These are phyloP conservation scores for Bufo bufo DNA, from an alignment of 2,113 vertebrate species.

Conservation along the genomic window DNA sequence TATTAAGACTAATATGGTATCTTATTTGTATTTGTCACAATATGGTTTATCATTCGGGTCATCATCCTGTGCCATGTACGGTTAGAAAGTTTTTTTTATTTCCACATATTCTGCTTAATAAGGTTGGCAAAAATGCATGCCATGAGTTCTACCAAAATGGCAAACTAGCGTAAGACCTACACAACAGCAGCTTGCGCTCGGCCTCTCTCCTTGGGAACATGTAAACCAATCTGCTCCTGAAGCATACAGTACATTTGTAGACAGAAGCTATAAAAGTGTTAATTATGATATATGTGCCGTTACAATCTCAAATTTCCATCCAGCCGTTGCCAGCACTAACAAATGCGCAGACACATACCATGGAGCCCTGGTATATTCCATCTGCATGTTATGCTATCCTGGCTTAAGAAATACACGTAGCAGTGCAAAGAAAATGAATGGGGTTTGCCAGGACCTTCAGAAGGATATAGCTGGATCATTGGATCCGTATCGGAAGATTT, in stretches of 20 bases:
- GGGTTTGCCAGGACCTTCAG: background rate
- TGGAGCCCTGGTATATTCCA: slow-evolving; percentile 15
- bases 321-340: slow-evolving; percentile 30
- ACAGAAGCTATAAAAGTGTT: slow-evolving; percentile 35
- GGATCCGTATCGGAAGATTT: too few species aligned
- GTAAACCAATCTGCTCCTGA: slow-evolving; percentile 37
- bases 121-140: slow-evolving; percentile 9
- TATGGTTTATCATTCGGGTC: background rate
- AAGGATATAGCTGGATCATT: too few species aligned
- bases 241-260: slow-evolving; percentile 16
- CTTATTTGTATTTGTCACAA: background rate
- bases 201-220: slow-evolving; percentile 25
- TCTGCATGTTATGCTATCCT: slow-evolving; percentile 33
- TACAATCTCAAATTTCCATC: slow-evolving; percentile 29
- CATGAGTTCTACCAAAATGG: background rate
- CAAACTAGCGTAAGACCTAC: slow-evolving; percentile 31
- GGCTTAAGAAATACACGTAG: background rate
- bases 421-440: slow-evolving; percentile 25
- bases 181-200: slow-evolving; percentile 41
- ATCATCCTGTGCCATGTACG: background rate
- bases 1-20: background rate
- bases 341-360: slow-evolving; percentile 37
- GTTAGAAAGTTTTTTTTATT: slow-evolving; percentile 14
- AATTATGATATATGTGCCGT: slow-evolving; percentile 52
- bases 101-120: slow-evolving; percentile 26